phyloP scores from a whole-genome alignment of 2,797 vertebrate genomes.

The Chiroxiphia lanceolata region DNA sequence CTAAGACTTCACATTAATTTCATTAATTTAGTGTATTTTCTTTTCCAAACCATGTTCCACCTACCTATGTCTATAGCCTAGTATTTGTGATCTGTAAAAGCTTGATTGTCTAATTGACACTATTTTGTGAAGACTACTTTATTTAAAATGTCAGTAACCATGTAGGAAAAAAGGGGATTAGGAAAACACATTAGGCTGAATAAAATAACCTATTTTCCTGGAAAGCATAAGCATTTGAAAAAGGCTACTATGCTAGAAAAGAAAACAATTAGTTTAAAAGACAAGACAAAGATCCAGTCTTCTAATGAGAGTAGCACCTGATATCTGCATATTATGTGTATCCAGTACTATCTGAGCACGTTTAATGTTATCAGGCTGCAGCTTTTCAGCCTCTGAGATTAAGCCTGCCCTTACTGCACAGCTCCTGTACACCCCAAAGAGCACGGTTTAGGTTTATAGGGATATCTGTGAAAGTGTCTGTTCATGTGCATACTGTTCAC shows the following conservation, averaged over 20 bases:
- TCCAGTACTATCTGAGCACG: neutral
- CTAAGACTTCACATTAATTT: neutral
- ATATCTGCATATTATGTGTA: neutral
- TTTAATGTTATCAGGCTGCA: neutral
- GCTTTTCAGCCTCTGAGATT: neutral
- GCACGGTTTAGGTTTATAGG: neutral
- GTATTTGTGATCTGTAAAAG: neutral
- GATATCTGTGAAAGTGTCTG: neutral
- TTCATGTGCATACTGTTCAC: neutral
- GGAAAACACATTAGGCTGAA: neutral
- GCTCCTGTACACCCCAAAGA: neutral
- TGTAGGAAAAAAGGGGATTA: neutral
- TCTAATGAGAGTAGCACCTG: neutral
- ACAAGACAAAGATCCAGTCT: neutral
- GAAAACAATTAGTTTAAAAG: neutral
- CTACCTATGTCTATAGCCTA: neutral
- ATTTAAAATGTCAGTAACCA: neutral
- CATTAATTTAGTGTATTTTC: neutral
- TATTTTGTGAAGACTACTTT: neutral
- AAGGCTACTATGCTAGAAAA: neutral
- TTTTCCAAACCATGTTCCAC: neutral
- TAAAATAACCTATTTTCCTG: neutral
- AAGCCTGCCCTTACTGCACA: neutral
- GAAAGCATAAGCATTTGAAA: neutral
- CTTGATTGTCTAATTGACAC: neutral